Evolutionary conservation across 1,140 invertebrate species (phyloP).

Genomic region (Melipona quadrifasciata): DNA sequence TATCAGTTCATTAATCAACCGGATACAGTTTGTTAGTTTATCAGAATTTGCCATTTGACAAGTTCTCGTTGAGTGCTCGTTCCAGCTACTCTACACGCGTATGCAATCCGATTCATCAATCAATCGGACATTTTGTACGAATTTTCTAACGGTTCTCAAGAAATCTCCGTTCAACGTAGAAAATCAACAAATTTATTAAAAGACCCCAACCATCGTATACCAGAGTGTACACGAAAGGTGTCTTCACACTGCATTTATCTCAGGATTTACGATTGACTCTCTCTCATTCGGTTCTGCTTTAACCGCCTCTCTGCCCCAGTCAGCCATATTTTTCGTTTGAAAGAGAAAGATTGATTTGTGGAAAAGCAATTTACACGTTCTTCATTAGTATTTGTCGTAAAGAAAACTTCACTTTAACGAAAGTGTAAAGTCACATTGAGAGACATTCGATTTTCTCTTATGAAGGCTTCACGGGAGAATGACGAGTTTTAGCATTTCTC

Average conservation of each 20-base stretch:
- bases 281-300: not conserved
- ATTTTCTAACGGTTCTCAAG: not conserved
- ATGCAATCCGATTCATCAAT: not conserved
- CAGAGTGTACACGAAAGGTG: not conserved
- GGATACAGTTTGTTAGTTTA: slow-evolving; percentile 1
- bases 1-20: not conserved
- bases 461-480: no score
- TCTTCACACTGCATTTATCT: not conserved
- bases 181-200: not conserved
- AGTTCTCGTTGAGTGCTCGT: not conserved
- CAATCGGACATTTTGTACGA: not conserved
- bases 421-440: not conserved
- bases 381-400: not conserved
- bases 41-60: not conserved
- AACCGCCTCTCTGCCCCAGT: not conserved
- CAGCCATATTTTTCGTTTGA: not conserved
- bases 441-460: not conserved
- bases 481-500: no score
- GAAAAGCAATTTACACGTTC: not conserved
- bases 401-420: not conserved
- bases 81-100: not conserved
- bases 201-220: not conserved
- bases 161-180: not conserved
- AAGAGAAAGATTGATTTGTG: not conserved
- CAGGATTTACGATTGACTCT: not conserved